phyloP scores from a whole-genome alignment of 2,888 invertebrate species.

The Pachycephus smyrnensis region DNA sequence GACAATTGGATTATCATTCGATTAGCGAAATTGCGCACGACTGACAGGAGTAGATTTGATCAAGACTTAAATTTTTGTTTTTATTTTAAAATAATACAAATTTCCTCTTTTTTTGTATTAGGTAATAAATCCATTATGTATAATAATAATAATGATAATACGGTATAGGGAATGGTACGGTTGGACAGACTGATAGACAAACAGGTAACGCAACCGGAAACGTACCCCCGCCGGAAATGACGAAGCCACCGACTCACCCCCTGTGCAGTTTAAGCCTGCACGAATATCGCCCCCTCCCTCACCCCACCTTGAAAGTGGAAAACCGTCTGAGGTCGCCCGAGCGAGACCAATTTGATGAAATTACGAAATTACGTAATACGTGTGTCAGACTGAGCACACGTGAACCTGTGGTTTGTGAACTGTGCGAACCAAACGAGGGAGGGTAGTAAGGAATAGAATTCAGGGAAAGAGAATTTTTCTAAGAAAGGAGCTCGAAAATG shows the following conservation, averaged over 20 bases:
- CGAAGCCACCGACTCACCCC: constrained; percentile 50
- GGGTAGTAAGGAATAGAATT: background rate
- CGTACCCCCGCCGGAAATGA: constrained; percentile 59
- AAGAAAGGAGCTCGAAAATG: background rate
- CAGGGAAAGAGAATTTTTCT: background rate
- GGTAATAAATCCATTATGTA: background rate
- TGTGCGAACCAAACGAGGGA: background rate
- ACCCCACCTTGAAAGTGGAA: constrained; percentile 11
- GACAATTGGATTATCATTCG: background rate
- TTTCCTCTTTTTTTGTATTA: background rate
- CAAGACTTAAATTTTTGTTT: background rate
- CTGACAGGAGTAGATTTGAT: background rate
- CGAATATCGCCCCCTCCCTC: background rate
- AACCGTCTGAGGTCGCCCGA: constrained; percentile 27
- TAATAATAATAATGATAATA: background rate
- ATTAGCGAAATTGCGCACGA: background rate
- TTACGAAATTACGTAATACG: constrained; percentile 40
- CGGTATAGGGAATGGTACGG: background rate
- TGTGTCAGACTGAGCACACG: background rate
- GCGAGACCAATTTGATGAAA: constrained; percentile 49
- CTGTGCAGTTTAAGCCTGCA: constrained; percentile 37
- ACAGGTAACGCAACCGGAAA: constrained; percentile 38
- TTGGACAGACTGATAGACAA: background rate
- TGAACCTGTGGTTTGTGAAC: background rate
- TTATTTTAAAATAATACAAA: background rate